Evolutionary conservation across 2,888 invertebrate species (phyloP).

Genomic region (Protula sp.): DNA sequence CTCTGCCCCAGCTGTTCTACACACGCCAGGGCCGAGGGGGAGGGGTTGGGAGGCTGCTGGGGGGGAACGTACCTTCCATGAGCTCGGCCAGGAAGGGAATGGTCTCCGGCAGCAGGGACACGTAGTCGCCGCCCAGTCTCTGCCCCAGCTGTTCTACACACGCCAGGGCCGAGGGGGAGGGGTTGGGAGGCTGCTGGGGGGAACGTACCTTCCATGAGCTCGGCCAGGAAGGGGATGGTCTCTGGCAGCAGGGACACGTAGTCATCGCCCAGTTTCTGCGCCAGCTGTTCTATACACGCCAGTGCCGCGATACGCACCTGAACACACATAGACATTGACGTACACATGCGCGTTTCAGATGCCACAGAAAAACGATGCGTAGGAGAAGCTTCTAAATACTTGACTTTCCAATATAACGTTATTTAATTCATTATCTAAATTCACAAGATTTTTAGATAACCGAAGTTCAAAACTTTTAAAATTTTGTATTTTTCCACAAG

Average conservation of each 20-base stretch:
- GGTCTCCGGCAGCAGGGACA: slow-evolving; percentile 83
- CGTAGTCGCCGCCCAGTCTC: slow-evolving; percentile 81
- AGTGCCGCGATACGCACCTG: slow-evolving; percentile 66
- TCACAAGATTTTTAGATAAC: too few relatives aligned
- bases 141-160: slow-evolving; percentile 73
- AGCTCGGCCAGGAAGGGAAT: slow-evolving; percentile 90
- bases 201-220: slow-evolving; percentile 76
- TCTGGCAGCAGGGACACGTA: slow-evolving; percentile 85
- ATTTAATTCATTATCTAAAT: too few relatives aligned
- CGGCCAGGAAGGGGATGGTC: slow-evolving; percentile 88
- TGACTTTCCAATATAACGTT: too few relatives aligned
- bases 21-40: slow-evolving; percentile 65
- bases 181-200: too few relatives aligned
- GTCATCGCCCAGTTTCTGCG: slow-evolving; percentile 78
- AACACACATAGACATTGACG: slow-evolving; percentile 12
- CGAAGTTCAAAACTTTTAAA: too few relatives aligned
- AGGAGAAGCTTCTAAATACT: too few relatives aligned
- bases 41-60: too few relatives aligned
- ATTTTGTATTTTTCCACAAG: too few relatives aligned
- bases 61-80: slow-evolving; percentile 71
- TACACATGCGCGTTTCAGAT: too few relatives aligned
- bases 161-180: too few relatives aligned
- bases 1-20: too few relatives aligned
- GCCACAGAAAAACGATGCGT: background rate
- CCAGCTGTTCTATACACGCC: slow-evolving; percentile 70